Evolutionary conservation across 2,113 vertebrate species (phyloP).

Genomic region (Siniperca chuatsi): DNA sequence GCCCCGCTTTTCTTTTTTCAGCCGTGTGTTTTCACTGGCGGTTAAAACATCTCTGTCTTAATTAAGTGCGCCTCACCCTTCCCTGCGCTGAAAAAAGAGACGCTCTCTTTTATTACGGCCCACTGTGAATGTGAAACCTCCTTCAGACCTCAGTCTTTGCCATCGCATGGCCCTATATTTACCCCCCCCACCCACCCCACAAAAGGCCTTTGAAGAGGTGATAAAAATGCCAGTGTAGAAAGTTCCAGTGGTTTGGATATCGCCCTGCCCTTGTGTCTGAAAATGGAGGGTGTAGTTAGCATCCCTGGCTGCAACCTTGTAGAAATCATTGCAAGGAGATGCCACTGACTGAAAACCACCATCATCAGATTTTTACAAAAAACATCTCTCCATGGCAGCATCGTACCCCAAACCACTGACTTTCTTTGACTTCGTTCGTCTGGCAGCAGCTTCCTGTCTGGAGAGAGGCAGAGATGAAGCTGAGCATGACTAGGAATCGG

Average conservation of each 20-base stretch:
- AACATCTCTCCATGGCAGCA: neutral
- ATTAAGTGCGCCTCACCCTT: slow-evolving; percentile 76
- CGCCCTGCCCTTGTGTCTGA: slow-evolving; percentile 54
- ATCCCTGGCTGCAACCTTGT: slow-evolving; percentile 11
- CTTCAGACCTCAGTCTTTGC: slow-evolving; percentile 60
- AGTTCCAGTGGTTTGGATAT: slow-evolving; percentile 68
- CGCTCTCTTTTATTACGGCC: slow-evolving; percentile 70
- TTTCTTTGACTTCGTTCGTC: slow-evolving; percentile 33
- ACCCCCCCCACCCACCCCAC: slow-evolving; percentile 54
- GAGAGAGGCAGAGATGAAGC: slow-evolving; percentile 8
- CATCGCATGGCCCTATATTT: slow-evolving; percentile 69
- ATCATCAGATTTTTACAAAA: slow-evolving; percentile 5
- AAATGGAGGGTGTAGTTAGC: slow-evolving; percentile 44
- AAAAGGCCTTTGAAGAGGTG: slow-evolving; percentile 69
- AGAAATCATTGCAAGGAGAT: neutral
- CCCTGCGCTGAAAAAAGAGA: slow-evolving; percentile 49
- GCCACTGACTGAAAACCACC: slow-evolving; percentile 1
- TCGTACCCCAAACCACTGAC: slow-evolving; percentile 11
- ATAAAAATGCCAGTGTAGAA: slow-evolving; percentile 72
- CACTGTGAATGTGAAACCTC: slow-evolving; percentile 65
- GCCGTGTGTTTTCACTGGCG: slow-evolving; percentile 57
- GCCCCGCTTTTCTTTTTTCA: slow-evolving; percentile 49
- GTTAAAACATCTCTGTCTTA: slow-evolving; percentile 72
- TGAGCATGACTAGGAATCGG: slow-evolving; percentile 10
- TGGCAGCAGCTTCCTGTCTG: slow-evolving; percentile 50